These are phyloP conservation scores for Sibirionetta formosa DNA, from an alignment of 2,797 vertebrate species.

Conservation along the genomic window DNA sequence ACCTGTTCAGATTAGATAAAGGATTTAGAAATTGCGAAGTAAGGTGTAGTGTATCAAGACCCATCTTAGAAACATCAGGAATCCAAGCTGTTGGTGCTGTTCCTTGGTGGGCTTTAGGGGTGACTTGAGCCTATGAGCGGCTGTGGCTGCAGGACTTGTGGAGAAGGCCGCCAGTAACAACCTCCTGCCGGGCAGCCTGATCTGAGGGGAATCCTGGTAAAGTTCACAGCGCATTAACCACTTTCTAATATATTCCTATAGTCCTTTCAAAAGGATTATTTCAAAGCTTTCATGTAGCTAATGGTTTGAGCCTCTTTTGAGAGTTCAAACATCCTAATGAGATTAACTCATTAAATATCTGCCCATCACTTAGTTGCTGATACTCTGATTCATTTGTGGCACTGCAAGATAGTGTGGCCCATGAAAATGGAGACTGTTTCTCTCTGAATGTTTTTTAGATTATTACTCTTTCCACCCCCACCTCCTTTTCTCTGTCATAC, in stretches of 20 bases:
- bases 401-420: neutral
- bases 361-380: constrained; percentile 15
- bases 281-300: constrained; percentile 22
- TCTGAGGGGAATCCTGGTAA: neutral
- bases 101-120: neutral
- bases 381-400: neutral
- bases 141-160: neutral
- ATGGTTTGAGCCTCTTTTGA: constrained; percentile 38
- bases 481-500: neutral
- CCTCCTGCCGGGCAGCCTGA: neutral
- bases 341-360: constrained; percentile 69
- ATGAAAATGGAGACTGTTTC: neutral
- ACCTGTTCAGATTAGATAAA: neutral
- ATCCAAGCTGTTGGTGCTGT: neutral
- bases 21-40: neutral
- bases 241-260: constrained; percentile 14
- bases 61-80: neutral
- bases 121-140: neutral
- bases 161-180: neutral
- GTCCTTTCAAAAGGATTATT: constrained; percentile 31
- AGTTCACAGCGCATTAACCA: constrained; percentile 1
- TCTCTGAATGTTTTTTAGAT: constrained; percentile 17
- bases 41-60: neutral
- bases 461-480: neutral
- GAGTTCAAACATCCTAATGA: constrained; percentile 58